Conservation (phyloP, 2,113 vertebrate genomes). For the Malurus elegans region DNA sequence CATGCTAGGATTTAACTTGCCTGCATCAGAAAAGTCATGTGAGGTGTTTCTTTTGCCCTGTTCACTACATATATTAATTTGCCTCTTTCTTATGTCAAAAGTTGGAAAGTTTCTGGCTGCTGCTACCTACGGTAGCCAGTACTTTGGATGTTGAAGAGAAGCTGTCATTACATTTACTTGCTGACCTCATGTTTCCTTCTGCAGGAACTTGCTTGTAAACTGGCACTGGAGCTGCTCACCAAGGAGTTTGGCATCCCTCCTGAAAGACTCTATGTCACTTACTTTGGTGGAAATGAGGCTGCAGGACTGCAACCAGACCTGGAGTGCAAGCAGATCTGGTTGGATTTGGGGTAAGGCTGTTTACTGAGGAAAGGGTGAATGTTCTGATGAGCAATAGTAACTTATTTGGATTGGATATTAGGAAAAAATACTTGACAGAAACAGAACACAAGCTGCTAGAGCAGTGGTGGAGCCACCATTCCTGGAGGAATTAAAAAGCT, state of each 20-base stretch:
- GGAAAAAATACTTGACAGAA: neutral
- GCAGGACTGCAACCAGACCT: slow-evolving; percentile 91
- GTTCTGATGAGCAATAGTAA: neutral
- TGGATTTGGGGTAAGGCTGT: slow-evolving; percentile 87
- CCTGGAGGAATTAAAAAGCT: neutral
- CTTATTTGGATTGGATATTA: neutral
- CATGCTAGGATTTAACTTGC: neutral
- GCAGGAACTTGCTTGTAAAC: slow-evolving; percentile 91
- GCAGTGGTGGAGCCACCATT: neutral
- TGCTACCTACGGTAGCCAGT: neutral
- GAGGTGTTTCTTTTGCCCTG: neutral
- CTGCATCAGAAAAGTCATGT: neutral
- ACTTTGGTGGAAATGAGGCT: slow-evolving; percentile 88
- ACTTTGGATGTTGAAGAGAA: neutral
- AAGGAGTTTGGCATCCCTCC: slow-evolving; percentile 91
- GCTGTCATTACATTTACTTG: neutral
- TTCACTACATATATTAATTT: neutral
- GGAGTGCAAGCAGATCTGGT: slow-evolving; percentile 97
- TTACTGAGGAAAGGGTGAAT: neutral
- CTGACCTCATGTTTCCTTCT: neutral
- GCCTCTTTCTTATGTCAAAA: neutral
- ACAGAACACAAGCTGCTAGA: neutral
- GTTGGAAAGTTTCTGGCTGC: neutral
- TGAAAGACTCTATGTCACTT: slow-evolving; percentile 95
- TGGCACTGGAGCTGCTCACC: slow-evolving; percentile 94